A percentile compares a stretch with the other conserved stretches of the same genome.
These are phyloP conservation scores for Phacellophora camtschatica DNA, from an alignment of 30 jellyfish, hydroid and myxozoan species.

Conservation along the genomic window DNA sequence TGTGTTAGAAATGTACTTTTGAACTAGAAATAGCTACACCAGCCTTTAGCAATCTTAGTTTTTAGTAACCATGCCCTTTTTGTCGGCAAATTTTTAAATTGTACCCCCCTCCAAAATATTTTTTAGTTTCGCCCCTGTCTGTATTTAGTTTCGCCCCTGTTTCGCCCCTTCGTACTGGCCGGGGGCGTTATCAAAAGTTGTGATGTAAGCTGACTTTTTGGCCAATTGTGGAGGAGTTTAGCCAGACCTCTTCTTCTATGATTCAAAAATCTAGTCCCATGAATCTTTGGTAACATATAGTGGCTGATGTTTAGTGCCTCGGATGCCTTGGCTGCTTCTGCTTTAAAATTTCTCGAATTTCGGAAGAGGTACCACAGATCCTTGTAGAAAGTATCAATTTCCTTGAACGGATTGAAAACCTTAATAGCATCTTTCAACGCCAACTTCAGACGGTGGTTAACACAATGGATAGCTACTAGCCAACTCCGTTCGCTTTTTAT, in stretches of 20 bases:
- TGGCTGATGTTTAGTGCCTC: constrained; percentile 49
- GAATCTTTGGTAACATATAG: constrained; percentile 36
- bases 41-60: too few species aligned
- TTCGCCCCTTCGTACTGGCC: neutral
- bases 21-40: too few species aligned
- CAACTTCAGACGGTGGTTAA: constrained; percentile 65
- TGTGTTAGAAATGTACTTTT: too few species aligned
- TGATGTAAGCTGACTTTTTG: constrained; percentile 50
- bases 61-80: too few species aligned
- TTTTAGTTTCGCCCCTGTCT: too few species aligned
- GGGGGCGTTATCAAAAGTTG: constrained; percentile 32
- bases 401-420: neutral
- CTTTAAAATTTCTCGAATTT: constrained; percentile 56
- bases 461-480: constrained; percentile 70
- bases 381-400: constrained; percentile 31
- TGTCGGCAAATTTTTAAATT: too few species aligned
- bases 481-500: constrained; percentile 24
- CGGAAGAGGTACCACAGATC: constrained; percentile 26
- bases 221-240: constrained; percentile 46
- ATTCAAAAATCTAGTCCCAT: constrained; percentile 50
- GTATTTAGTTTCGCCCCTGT: constrained; percentile 51
- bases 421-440: constrained; percentile 61
- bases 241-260: constrained; percentile 37
- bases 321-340: constrained; percentile 25
- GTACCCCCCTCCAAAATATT: too few species aligned